phyloP scores from a whole-genome alignment of 2,888 invertebrate species.

The Clostera curtula region DNA sequence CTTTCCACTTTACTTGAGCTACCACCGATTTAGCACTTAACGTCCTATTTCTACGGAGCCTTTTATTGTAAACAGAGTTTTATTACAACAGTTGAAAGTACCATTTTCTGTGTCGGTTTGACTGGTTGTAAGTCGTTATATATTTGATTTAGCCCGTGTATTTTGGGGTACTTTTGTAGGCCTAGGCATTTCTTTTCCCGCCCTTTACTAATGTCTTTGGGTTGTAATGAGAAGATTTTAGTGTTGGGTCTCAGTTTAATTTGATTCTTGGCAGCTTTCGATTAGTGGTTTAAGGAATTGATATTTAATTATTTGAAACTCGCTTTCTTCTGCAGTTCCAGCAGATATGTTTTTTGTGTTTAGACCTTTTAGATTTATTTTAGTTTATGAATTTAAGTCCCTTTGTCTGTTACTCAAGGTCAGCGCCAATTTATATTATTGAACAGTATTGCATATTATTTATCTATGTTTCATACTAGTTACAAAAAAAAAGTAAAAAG shows the following conservation, averaged over 20 bases:
- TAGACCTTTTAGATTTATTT: too few species aligned
- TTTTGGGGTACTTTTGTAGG: conserved; percentile 59
- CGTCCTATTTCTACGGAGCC: conserved; percentile 38
- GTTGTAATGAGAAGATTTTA: conserved; percentile 66
- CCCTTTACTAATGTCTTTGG: conserved; percentile 60
- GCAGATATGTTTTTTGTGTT: too few species aligned
- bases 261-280: conserved; percentile 46
- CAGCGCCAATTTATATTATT: too few species aligned
- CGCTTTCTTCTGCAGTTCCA: conserved; percentile 12
- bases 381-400: too few species aligned
- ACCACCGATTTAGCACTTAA: conserved; percentile 37
- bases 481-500: too few species aligned
- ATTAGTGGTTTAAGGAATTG: conserved; percentile 27
- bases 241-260: conserved; percentile 54
- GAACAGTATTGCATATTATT: too few species aligned
- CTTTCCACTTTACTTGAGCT: conserved; percentile 70
- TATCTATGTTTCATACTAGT: too few species aligned
- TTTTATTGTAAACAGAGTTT: conserved; percentile 32
- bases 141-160: conserved; percentile 23
- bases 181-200: conserved; percentile 61
- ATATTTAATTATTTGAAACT: conserved; percentile 22
- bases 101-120: conserved; percentile 25
- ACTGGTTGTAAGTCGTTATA: conserved; percentile 16
- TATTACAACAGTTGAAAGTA: conserved; percentile 31
- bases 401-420: too few species aligned